Evolutionary conservation across 92 coral and sea anemone species (phyloP).

Genomic region (Pocillopora meandrina): DNA sequence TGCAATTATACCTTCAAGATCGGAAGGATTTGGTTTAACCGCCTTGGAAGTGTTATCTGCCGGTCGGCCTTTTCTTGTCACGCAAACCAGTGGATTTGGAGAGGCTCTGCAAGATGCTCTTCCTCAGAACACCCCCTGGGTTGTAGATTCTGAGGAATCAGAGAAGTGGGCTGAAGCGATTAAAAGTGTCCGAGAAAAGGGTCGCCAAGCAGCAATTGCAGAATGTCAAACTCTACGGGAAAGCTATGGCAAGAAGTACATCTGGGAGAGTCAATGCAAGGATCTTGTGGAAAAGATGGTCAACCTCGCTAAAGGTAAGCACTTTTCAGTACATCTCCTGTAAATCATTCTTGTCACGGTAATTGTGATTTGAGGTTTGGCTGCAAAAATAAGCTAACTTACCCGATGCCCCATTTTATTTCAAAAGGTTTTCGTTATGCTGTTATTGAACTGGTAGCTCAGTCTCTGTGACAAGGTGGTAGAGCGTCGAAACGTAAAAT

Average conservation of each 20-base stretch:
- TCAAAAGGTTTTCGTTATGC: too few relatives aligned
- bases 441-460: too few relatives aligned
- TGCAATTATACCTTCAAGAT: neutral
- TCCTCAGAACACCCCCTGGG: neutral
- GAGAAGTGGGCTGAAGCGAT: neutral
- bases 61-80: constrained; percentile 1
- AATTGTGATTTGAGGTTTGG: too few relatives aligned
- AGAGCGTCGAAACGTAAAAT: too few relatives aligned
- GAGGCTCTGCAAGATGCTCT: neutral
- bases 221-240: neutral
- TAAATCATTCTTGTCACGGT: too few relatives aligned
- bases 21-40: constrained; percentile 6
- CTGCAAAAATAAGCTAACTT: too few relatives aligned
- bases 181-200: neutral
- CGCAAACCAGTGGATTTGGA: neutral
- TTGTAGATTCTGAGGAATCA: neutral
- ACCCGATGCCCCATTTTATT: too few relatives aligned
- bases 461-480: too few relatives aligned
- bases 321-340: neutral
- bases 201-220: neutral
- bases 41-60: constrained; percentile 2
- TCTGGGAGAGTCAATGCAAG: neutral
- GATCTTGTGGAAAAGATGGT: neutral
- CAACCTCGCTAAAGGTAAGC: neutral
- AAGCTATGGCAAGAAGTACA: neutral